Conservation (phyloP, 1,140 invertebrate genomes). For the Drosophila yakuba region DNA sequence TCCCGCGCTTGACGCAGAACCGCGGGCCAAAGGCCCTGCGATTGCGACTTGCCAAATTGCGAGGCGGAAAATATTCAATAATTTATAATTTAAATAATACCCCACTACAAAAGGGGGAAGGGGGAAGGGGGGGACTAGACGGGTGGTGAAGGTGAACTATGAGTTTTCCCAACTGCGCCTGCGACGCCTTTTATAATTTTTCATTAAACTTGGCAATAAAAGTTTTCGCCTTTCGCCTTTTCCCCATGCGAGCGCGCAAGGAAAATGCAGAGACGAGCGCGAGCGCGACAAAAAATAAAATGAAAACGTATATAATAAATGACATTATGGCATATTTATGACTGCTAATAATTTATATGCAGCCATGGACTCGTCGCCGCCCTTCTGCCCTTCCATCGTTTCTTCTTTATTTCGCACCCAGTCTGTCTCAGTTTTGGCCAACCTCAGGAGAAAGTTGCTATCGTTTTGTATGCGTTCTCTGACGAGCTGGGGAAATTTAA, state of each 20-base stretch:
- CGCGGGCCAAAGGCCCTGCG: constrained; percentile 30
- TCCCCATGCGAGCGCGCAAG: constrained; percentile 63
- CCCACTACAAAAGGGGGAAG: constrained; percentile 48
- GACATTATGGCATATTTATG: constrained; percentile 83
- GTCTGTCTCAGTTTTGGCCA: constrained; percentile 6
- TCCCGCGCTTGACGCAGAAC: constrained; percentile 36
- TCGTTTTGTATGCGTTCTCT: constrained; percentile 8
- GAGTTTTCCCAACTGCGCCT: constrained; percentile 49
- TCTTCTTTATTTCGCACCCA: constrained; percentile 8
- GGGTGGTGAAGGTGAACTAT: constrained; percentile 61
- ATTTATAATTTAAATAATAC: constrained; percentile 84
- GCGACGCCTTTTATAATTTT: constrained; percentile 79
- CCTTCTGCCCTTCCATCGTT: background rate
- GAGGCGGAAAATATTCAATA: constrained; percentile 78
- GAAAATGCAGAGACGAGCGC: constrained; percentile 47
- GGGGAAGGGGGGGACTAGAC: too few species aligned
- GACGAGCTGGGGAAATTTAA: constrained; percentile 41
- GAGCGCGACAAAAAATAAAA: constrained; percentile 44
- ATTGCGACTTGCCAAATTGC: constrained; percentile 57
- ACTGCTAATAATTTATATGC: constrained; percentile 83
- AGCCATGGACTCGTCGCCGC: constrained; percentile 45
- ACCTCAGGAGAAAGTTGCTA: constrained; percentile 40
- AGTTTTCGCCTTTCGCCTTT: constrained; percentile 60
- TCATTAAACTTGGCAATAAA: constrained; percentile 83
- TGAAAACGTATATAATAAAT: constrained; percentile 81